These are phyloP conservation scores for Oscheius sp. DNA, from an alignment of 2,888 invertebrate genomes.

Conservation along the genomic window DNA sequence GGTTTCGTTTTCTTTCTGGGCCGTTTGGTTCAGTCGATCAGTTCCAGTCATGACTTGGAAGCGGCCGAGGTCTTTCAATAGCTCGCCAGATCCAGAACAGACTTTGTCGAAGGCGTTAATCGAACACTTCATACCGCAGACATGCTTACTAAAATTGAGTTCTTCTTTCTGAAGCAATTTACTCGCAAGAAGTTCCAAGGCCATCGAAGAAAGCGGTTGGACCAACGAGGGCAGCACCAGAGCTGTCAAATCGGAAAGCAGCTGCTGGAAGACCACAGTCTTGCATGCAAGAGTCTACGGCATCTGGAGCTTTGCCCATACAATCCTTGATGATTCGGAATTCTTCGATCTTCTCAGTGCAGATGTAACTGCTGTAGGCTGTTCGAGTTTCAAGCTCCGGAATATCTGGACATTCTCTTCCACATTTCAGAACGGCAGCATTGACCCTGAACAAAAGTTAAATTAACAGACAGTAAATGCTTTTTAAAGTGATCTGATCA, in stretches of 20 bases:
- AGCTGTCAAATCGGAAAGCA: constrained; percentile 23
- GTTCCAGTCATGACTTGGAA: constrained; percentile 22
- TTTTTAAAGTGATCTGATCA: not conserved
- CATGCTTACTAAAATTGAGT: constrained; percentile 11
- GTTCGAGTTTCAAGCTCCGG: constrained; percentile 17
- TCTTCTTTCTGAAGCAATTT: not conserved
- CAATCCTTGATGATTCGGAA: constrained; percentile 19
- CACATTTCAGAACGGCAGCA: constrained; percentile 23
- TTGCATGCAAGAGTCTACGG: constrained; percentile 22
- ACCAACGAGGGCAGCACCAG: constrained; percentile 13
- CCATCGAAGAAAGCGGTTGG: constrained; percentile 23
- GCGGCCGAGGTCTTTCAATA: constrained; percentile 17
- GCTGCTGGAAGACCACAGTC: constrained; percentile 25
- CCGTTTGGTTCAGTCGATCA: constrained; percentile 1
- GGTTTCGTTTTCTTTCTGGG: constrained; percentile 14
- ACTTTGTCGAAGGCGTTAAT: constrained; percentile 14
- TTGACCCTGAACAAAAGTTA: constrained; percentile 16
- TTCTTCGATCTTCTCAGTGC: constrained; percentile 20
- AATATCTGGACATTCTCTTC: constrained; percentile 22
- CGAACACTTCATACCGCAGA: constrained; percentile 18
- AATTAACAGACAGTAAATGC: not conserved
- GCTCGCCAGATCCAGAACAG: constrained; percentile 15
- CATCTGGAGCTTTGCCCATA: constrained; percentile 2
- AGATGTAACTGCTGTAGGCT: constrained; percentile 16
- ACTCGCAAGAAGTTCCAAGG: constrained; percentile 23